Percentiles rank a stretch among this genome's conserved stretches.
Conservation (phyloP, 2,888 invertebrate genomes). For the Drosophila setosimentum region DNA sequence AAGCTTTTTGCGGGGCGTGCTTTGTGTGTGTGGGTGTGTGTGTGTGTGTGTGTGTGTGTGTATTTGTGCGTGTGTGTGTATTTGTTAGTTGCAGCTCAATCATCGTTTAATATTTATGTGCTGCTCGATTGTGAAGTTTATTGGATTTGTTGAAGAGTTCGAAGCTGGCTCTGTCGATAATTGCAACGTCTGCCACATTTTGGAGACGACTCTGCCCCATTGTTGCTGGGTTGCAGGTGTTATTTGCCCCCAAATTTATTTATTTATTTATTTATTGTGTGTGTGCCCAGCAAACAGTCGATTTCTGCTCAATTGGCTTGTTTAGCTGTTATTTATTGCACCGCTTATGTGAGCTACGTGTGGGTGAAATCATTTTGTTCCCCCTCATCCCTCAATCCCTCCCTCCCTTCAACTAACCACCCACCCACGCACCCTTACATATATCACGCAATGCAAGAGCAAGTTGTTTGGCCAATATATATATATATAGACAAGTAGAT, state of each 20-base stretch:
- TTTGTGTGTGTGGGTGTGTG: background rate
- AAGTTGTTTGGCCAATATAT: background rate
- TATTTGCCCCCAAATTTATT: slow-evolving; percentile 69
- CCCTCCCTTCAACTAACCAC: background rate
- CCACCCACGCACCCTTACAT: background rate
- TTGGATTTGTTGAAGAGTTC: slow-evolving; percentile 76
- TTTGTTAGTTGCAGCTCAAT: slow-evolving; percentile 75
- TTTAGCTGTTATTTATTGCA: slow-evolving; percentile 78
- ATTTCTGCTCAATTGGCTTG: slow-evolving; percentile 77
- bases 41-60: slow-evolving; percentile 5
- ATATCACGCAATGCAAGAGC: slow-evolving; percentile 9
- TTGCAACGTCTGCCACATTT: slow-evolving; percentile 65
- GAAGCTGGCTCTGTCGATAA: slow-evolving; percentile 56
- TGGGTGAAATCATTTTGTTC: slow-evolving; percentile 14
- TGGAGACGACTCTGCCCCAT: slow-evolving; percentile 37
- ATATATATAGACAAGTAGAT: slow-evolving; percentile 1
- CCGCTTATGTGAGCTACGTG: slow-evolving; percentile 56
- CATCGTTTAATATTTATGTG: slow-evolving; percentile 82
- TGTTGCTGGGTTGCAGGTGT: slow-evolving; percentile 69
- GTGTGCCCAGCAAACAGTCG: slow-evolving; percentile 51
- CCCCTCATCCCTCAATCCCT: background rate
- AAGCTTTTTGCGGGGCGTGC: slow-evolving; percentile 62
- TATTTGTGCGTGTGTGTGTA: slow-evolving; percentile 17
- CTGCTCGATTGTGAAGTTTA: slow-evolving; percentile 79
- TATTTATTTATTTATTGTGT: slow-evolving; percentile 10